Percentiles rank a stretch among this genome's conserved stretches.
Evolutionary conservation across 2,888 invertebrate genomes (phyloP).

Genomic region (Criorhina ranunculi): DNA sequence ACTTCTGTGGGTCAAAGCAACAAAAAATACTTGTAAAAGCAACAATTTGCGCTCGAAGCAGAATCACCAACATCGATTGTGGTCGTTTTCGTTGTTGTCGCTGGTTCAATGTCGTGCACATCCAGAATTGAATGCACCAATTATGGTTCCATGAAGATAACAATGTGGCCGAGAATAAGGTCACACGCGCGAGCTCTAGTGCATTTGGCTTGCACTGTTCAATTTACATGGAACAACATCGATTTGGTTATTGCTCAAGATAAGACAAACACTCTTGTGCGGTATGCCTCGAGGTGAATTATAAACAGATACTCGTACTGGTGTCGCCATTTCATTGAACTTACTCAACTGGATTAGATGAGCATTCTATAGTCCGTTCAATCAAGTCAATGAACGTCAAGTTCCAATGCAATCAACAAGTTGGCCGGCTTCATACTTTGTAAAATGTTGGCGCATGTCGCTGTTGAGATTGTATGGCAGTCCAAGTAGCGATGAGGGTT

Average conservation of each 20-base stretch:
- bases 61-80: slow-evolving; percentile 8
- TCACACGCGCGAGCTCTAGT: slow-evolving; percentile 54
- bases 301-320: no score
- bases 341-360: background rate
- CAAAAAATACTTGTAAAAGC: slow-evolving; percentile 18
- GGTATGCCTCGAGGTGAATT: background rate
- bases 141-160: slow-evolving; percentile 31
- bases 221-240: slow-evolving; percentile 23
- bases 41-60: slow-evolving; percentile 19
- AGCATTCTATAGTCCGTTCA: background rate
- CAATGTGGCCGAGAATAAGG: slow-evolving; percentile 50
- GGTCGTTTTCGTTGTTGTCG: slow-evolving; percentile 11
- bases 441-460: no score
- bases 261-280: background rate
- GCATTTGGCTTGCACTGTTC: slow-evolving; percentile 32
- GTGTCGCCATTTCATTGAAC: background rate
- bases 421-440: background rate
- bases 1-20: slow-evolving; percentile 25
- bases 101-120: slow-evolving; percentile 57
- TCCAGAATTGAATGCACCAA: slow-evolving; percentile 45
- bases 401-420: background rate
- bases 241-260: background rate
- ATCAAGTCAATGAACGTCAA: background rate
- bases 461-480: no score
- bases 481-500: no score